These are phyloP conservation scores for Sericinus montela DNA, from an alignment of 2,888 invertebrate genomes.

Conservation along the genomic window DNA sequence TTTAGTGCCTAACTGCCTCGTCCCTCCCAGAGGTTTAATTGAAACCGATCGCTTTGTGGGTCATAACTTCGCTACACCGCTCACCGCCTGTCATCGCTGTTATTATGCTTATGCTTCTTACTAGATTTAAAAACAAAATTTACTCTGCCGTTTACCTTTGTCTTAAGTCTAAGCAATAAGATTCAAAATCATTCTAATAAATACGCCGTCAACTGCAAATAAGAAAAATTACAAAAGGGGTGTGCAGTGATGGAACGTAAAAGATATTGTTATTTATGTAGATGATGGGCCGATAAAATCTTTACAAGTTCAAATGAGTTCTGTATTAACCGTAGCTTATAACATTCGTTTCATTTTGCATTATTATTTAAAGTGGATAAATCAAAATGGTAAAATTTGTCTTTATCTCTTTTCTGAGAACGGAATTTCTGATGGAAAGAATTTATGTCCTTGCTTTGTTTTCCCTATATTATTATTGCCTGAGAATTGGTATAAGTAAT, in stretches of 20 bases:
- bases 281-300: conserved; percentile 30
- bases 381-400: too few relatives aligned
- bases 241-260: conserved; percentile 28
- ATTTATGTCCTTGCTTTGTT: too few relatives aligned
- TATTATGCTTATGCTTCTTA: conserved; percentile 26
- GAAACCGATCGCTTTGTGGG: conserved; percentile 46
- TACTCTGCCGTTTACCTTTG: background rate
- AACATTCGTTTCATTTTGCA: too few relatives aligned
- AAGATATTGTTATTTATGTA: conserved; percentile 36
- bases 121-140: conserved; percentile 17
- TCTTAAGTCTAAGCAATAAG: background rate
- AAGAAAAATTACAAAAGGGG: conserved; percentile 22
- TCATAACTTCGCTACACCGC: conserved; percentile 44
- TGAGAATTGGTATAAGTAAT: too few relatives aligned
- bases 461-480: too few relatives aligned
- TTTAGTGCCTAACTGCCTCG: conserved; percentile 41
- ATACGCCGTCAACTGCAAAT: background rate
- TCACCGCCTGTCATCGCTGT: conserved; percentile 36
- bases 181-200: background rate
- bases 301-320: conserved; percentile 28
- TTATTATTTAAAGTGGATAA: too few relatives aligned
- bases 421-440: too few relatives aligned
- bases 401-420: too few relatives aligned
- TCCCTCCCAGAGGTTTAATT: conserved; percentile 41
- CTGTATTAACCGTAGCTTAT: too few relatives aligned